Percentiles rank a stretch among this genome's conserved stretches.
These are phyloP conservation scores for Melanerpes formicivorus DNA, from an alignment of 2,113 vertebrate genomes.

Conservation along the genomic window DNA sequence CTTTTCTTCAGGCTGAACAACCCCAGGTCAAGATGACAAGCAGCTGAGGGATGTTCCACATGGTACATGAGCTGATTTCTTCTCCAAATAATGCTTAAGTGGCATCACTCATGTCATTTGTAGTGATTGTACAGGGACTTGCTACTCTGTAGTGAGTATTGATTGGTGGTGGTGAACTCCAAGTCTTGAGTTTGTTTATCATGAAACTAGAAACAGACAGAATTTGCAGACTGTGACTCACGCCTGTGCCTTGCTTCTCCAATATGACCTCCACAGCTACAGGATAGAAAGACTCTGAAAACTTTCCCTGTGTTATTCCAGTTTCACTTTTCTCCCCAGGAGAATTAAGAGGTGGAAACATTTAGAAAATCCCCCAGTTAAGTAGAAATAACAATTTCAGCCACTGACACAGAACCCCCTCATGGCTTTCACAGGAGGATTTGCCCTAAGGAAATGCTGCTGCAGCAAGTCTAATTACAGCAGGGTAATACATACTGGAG, in stretches of 20 bases:
- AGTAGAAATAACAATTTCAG: conserved; percentile 25
- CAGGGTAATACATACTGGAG: neutral
- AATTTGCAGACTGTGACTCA: neutral
- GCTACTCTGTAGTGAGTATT: neutral
- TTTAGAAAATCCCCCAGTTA: conserved; percentile 1
- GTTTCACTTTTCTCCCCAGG: neutral
- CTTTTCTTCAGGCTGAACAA: too few species aligned
- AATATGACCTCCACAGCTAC: neutral
- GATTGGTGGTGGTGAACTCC: rapidly evolving
- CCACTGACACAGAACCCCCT: neutral
- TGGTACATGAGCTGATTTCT: neutral
- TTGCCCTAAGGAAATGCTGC: conserved; percentile 23
- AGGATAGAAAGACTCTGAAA: neutral
- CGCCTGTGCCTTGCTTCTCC: neutral
- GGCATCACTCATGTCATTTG: neutral
- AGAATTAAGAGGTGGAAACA: conserved; percentile 7
- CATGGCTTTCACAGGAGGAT: neutral
- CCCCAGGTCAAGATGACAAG: too few species aligned
- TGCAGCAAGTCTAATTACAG: conserved; percentile 36
- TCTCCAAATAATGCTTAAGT: neutral
- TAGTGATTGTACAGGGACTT: neutral
- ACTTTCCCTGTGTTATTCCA: neutral
- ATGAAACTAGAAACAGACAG: neutral
- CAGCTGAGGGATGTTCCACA: too few species aligned
- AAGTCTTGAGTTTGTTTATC: neutral